Percentiles rank a stretch among this genome's conserved stretches.
phyloP scores from a whole-genome alignment of 2,888 invertebrate genomes.

The Chloromyia formosa region DNA sequence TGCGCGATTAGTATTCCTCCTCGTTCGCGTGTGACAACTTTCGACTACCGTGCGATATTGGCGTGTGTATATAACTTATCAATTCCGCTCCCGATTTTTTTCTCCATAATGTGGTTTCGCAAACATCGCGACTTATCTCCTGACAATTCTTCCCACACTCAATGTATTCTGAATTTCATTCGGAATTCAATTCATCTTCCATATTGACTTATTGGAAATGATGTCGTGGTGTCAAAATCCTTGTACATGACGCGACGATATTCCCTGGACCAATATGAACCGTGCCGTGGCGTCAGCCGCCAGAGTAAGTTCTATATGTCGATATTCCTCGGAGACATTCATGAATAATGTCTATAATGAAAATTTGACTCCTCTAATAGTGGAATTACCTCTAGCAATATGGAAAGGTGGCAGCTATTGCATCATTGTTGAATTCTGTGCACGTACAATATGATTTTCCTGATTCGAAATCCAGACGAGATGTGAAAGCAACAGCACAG shows the following conservation, averaged over 20 bases:
- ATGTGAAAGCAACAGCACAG: background rate
- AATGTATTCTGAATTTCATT: background rate
- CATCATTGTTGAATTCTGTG: slow-evolving; percentile 14
- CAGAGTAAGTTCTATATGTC: background rate
- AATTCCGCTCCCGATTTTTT: background rate
- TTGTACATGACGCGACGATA: background rate
- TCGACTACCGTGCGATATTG: no score
- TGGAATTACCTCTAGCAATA: slow-evolving; percentile 14
- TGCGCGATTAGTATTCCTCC: no score
- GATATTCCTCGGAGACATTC: slow-evolving; percentile 17
- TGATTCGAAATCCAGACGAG: slow-evolving; percentile 9
- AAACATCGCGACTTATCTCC: background rate
- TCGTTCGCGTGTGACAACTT: no score
- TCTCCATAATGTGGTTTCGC: background rate
- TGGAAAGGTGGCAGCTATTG: slow-evolving; percentile 6
- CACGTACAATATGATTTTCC: slow-evolving; percentile 32
- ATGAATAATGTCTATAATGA: slow-evolving; percentile 35
- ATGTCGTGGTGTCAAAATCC: slow-evolving; percentile 3
- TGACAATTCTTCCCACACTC: background rate
- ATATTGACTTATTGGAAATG: slow-evolving; percentile 1
- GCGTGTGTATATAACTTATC: background rate
- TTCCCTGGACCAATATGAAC: background rate
- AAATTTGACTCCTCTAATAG: slow-evolving; percentile 35
- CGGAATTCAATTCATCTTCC: background rate
- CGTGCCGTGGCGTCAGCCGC: background rate